These are phyloP conservation scores for Lates japonicus DNA, from an alignment of 2,797 vertebrate genomes.

Conservation along the genomic window DNA sequence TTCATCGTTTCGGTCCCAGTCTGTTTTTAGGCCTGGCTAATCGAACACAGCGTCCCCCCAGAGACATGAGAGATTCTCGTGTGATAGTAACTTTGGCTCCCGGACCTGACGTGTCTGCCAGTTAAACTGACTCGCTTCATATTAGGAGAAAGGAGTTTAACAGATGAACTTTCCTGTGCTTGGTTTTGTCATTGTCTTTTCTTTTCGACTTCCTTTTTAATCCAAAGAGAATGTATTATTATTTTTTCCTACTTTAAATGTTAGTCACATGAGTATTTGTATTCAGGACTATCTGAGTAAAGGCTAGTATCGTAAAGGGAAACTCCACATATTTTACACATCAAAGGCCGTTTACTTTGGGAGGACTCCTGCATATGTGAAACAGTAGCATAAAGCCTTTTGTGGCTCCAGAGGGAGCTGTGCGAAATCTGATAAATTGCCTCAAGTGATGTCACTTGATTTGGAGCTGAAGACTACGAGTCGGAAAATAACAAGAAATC, in stretches of 20 bases:
- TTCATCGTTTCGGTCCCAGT: conserved; percentile 73
- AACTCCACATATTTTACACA: background rate
- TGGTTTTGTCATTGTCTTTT: conserved; percentile 38
- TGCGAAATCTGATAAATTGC: too few relatives aligned
- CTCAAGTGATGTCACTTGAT: too few relatives aligned
- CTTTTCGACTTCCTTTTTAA: conserved; percentile 40
- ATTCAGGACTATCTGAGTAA: conserved; percentile 2
- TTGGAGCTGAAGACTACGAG: too few relatives aligned
- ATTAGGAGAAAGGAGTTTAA: conserved; percentile 56
- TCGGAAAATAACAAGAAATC: too few relatives aligned
- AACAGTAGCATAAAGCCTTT: too few relatives aligned
- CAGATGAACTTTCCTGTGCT: conserved; percentile 58
- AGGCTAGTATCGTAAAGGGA: background rate
- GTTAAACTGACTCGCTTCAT: conserved; percentile 65
- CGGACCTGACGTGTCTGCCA: conserved; percentile 48
- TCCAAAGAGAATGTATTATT: conserved; percentile 9
- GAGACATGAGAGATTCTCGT: conserved; percentile 73
- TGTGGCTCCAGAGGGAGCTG: too few relatives aligned
- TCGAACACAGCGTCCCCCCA: conserved; percentile 70
- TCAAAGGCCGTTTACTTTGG: background rate
- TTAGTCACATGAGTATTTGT: conserved; percentile 11
- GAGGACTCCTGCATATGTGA: background rate
- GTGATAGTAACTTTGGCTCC: conserved; percentile 79
- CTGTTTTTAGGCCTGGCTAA: conserved; percentile 79
- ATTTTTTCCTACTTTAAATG: conserved; percentile 9